These are phyloP conservation scores for Calameuta pallipes DNA, from an alignment of 2,888 invertebrate genomes.

Conservation along the genomic window DNA sequence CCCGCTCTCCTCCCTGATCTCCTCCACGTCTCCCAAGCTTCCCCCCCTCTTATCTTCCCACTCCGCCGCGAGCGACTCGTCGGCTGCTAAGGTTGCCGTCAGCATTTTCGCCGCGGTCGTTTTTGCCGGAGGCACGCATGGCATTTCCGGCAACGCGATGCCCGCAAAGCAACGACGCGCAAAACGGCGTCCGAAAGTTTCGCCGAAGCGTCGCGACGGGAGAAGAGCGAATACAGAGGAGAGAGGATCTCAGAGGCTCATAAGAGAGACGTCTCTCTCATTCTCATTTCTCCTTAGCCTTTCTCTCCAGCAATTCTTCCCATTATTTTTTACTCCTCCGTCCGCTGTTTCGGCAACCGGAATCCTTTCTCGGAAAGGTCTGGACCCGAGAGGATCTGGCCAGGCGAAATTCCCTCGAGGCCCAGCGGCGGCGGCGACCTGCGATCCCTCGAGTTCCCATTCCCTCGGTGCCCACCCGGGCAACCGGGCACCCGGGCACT, in stretches of 20 bases:
- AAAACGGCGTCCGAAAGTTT: background rate
- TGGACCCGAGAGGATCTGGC: background rate
- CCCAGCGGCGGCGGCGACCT: background rate
- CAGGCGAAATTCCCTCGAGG: background rate
- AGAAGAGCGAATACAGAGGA: too few species aligned
- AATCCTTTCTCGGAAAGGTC: slow-evolving; percentile 6
- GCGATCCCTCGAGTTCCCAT: background rate
- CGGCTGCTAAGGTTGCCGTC: background rate
- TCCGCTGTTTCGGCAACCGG: background rate
- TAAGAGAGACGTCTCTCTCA: background rate
- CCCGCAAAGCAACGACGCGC: slow-evolving; percentile 18
- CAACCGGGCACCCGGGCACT: too few species aligned
- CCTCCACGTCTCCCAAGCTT: background rate
- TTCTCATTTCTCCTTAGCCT: background rate
- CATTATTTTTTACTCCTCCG: background rate
- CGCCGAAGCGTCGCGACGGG: background rate
- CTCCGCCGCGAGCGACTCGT: background rate
- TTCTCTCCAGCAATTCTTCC: background rate
- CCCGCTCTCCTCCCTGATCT: background rate
- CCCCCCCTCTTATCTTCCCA: background rate
- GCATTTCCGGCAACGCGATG: slow-evolving; percentile 61
- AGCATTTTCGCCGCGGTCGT: background rate
- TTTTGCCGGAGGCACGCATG: slow-evolving; percentile 33
- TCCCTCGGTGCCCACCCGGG: background rate
- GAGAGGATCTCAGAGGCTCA: background rate